Evolutionary conservation across 2,113 vertebrate species (phyloP), one percentile per base, ranked within the genome.

Genomic region (Microcebus ravelobensis): DNA sequence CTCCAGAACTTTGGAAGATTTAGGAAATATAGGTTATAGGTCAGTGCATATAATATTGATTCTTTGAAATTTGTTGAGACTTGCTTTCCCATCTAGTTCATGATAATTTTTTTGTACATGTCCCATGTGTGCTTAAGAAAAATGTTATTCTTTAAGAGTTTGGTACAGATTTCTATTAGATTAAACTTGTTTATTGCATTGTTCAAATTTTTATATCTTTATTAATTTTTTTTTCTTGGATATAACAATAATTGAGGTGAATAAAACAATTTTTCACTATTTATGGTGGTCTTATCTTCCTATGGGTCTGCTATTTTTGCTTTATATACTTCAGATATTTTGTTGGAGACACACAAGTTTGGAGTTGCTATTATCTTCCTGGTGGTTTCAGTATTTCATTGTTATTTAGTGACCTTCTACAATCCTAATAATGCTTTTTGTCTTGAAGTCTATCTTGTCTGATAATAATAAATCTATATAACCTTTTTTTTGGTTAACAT

Each of bases 221-320:
- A 92, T 82, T 77, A 82, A 80, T 59, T 21, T 55, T 94, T 94
- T 92, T 67, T 17, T 85, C 36, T 87, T 83, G 1, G 29, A 89
- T 71, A 61, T 45, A 9, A 77, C 14, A 73, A 63, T 74, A 63
- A 89, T 57, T 79, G 23, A 94, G n/a, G 67, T 6, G 87, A 7
- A 14, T 74, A 7, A 31, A 57, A 79, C 83, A 13, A 25, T 23
- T 91, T 96, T 94, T 94, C 20, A 59, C 52, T 87, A 4, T 23
- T 92, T 59, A 13, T 73, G 31, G 55, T 94, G 12, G 12, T 74
- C 36, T 89, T 70, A 55, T 4, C 21, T 90, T 81, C 29, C 36
- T 77, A 23, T 61, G 36, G 17, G 67, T 91, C 65, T 68, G 50
- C 73, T 39, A 21, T 3, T 50, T 93, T 96, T 89, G 11, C 42